phyloP scores from a whole-genome alignment of 2,113 vertebrate genomes.

The Pelmatolapia mariae region DNA sequence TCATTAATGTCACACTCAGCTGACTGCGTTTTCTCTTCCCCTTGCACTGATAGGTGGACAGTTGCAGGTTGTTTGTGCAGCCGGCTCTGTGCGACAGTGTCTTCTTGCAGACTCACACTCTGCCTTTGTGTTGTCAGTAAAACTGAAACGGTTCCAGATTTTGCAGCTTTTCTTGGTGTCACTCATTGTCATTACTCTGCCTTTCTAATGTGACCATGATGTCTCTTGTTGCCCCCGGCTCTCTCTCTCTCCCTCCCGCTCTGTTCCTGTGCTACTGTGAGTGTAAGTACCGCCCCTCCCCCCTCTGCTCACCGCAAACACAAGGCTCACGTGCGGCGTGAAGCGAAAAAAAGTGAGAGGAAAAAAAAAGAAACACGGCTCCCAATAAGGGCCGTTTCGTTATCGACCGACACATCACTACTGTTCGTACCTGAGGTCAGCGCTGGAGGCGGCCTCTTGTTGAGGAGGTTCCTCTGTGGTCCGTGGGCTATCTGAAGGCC shows the following conservation, averaged over 20 bases:
- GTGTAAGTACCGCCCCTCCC: not conserved
- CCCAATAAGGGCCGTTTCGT: not conserved
- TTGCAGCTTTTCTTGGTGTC: not conserved
- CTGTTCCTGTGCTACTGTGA: not conserved
- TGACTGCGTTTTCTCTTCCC: rapidly evolving
- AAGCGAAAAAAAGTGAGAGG: rapidly evolving
- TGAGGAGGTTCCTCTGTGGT: slow-evolving; percentile 68
- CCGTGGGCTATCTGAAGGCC: slow-evolving; percentile 75
- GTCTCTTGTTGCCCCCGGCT: not conserved
- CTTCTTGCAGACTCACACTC: not conserved
- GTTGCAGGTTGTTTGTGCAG: not conserved
- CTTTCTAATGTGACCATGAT: not conserved
- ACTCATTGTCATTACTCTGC: not conserved
- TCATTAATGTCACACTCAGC: not conserved
- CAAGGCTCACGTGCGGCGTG: not conserved
- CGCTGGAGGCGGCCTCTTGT: slow-evolving; percentile 70
- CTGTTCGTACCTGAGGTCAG: slow-evolving; percentile 4
- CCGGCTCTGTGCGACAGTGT: not conserved
- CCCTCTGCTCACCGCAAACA: rapidly evolving
- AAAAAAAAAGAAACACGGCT: not conserved
- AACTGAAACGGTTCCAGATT: not conserved
- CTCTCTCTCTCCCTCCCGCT: not conserved
- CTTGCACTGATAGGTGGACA: rapidly evolving
- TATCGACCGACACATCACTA: not conserved
- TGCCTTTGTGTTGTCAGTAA: not conserved